Conservation (phyloP, 2,113 vertebrate species). For the Cercopithecus mona region DNA sequence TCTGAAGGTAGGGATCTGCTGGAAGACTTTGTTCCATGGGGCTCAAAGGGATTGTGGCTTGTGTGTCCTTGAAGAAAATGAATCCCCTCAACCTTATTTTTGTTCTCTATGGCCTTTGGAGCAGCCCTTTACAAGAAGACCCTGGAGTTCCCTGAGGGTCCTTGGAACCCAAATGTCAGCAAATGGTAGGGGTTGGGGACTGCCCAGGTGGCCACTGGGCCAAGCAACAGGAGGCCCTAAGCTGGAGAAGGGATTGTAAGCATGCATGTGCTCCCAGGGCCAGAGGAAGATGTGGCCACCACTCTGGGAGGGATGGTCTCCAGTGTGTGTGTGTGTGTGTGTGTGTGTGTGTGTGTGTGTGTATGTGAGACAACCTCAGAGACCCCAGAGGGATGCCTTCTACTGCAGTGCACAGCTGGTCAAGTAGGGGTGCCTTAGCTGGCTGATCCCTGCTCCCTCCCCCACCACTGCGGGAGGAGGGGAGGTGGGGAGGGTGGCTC, state of each 20-base stretch:
- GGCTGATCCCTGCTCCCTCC: neutral
- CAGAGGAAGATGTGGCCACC: no score
- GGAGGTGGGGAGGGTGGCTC: neutral
- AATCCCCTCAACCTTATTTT: neutral
- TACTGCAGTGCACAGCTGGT: fast-evolving
- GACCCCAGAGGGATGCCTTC: neutral
- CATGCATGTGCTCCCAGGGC: neutral
- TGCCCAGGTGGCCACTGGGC: neutral
- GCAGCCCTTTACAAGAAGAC: neutral
- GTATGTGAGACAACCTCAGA: neutral
- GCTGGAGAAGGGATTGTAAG: neutral
- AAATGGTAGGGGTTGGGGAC: neutral
- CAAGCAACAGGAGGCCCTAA: neutral
- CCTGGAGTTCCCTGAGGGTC: neutral
- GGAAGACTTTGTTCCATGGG: neutral
- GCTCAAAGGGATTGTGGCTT: neutral
- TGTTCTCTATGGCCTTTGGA: neutral
- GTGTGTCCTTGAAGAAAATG: no score
- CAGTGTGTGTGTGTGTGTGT: neutral
- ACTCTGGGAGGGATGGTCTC: neutral
- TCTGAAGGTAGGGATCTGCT: neutral
- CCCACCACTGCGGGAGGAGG: neutral
- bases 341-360: neutral
- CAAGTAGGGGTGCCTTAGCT: neutral
- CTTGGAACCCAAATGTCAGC: neutral